Evolutionary conservation across 2,113 vertebrate genomes (phyloP).

Genomic region (Strigops habroptila): DNA sequence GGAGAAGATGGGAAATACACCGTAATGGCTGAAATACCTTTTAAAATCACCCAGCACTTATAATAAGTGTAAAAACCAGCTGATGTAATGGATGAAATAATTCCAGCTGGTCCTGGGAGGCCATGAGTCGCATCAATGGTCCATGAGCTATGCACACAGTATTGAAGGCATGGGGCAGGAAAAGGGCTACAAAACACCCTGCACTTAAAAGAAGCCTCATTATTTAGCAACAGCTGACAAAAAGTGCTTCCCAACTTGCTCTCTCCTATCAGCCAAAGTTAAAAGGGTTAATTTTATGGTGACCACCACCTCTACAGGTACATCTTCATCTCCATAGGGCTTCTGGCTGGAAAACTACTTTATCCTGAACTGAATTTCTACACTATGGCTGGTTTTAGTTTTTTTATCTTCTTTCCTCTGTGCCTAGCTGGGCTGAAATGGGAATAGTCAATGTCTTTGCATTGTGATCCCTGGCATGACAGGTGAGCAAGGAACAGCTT

Average conservation of each 20-base stretch:
- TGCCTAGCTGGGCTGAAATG: neutral
- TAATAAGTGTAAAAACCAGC: neutral
- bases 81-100: neutral
- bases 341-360: neutral
- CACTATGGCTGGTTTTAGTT: fast-evolving
- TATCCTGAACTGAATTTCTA: neutral
- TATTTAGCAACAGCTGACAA: neutral
- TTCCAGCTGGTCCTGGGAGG: neutral
- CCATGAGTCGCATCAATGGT: fast-evolving
- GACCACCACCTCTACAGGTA: fast-evolving
- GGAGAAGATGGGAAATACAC: neutral
- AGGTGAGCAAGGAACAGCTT: neutral
- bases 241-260: neutral
- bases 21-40: neutral
- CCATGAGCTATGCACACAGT: neutral
- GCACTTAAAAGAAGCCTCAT: fast-evolving
- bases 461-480: fast-evolving
- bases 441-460: neutral
- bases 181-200: neutral
- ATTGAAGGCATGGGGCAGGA: neutral
- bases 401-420: neutral
- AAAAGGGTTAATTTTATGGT: neutral
- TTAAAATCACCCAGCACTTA: neutral
- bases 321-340: neutral
- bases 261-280: neutral